Base-by-base conservation (phyloP, 2,888 invertebrate species). In the Toxonevra muliebris region DNA sequence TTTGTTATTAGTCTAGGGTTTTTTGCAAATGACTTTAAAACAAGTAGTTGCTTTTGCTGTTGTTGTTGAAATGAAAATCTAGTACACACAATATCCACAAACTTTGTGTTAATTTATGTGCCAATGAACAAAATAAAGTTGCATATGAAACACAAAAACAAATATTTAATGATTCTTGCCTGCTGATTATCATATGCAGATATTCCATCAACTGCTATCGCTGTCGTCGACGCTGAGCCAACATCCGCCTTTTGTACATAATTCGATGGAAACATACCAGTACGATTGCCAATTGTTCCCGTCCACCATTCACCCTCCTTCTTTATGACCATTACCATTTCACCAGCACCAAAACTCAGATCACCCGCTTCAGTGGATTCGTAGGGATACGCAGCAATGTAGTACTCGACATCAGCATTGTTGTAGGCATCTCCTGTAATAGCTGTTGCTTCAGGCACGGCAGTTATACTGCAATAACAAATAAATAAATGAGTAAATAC, bases 251-350 rank as follows among this genome's bases (percentile, higher is more conserved):
- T 90, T 78, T 93, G 92, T 65, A 95, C 98, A 86, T 98, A 99
- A 88, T 97, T 98, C 1, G 96, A 96, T 0, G 99, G 99, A 86
- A 99, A 99, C 75, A 98, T 96, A 65, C 99, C 99, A 11, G 89
- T 90, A 72, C 91, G 85, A 76, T 90, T 88, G 52, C 92, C 94
- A 74, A 96, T 89, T 73, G 91, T 90, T 41, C 98, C 98, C 5
- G 97, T 97, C 98, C 98, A 99, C 98, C 98, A 99, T 82, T 98
- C 98, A 0, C 97, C 98, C 70, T 98, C 97, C 71, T 93, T 91
- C 72, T 95, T 92, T 50, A 90, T 89, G 1, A 99, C 97, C 75
- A 90, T 88, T 68, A 99, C 93, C 76, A 93, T 87, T 84, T 98
- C 98, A 0, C 97, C 92, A 0, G 89, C 90, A 74, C 93, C 92